Conservation (phyloP, 1,140 invertebrate species). For the Brachionus sp. region DNA sequence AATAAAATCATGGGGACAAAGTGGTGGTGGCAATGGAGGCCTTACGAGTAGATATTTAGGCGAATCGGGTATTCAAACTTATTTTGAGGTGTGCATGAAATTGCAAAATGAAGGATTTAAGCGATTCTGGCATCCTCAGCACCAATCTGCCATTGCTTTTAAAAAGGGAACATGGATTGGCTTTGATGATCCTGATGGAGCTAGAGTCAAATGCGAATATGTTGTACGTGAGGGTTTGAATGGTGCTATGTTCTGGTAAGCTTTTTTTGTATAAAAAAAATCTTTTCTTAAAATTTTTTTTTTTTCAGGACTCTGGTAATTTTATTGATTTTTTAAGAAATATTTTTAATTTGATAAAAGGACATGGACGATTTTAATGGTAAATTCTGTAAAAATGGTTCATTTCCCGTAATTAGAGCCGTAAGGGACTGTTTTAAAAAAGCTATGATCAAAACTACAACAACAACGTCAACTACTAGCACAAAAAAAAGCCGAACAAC, state of each 20-base stretch:
- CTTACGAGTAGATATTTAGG: constrained; percentile 34
- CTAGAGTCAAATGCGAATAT: constrained; percentile 46
- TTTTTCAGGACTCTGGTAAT: constrained; percentile 1
- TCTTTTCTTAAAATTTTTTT: neutral
- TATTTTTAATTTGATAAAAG: neutral
- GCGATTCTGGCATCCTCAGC: constrained; percentile 39
- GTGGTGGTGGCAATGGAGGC: constrained; percentile 8
- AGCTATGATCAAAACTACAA: constrained; percentile 36
- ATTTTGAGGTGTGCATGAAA: constrained; percentile 44
- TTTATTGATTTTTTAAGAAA: neutral
- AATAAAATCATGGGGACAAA: constrained; percentile 36
- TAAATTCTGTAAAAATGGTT: constrained; percentile 57
- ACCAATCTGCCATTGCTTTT: constrained; percentile 40
- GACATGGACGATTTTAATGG: constrained; percentile 61
- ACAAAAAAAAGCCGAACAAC: neutral
- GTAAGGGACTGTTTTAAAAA: constrained; percentile 54
- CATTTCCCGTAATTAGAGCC: constrained; percentile 62
- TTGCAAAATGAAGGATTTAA: constrained; percentile 41
- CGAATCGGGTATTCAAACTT: constrained; percentile 37
- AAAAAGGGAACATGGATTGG: constrained; percentile 46
- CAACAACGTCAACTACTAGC: neutral
- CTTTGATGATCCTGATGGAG: constrained; percentile 40
- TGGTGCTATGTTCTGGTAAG: constrained; percentile 38
- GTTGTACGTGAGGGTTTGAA: constrained; percentile 4
- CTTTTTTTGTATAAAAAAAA: neutral